Conservation (phyloP, 2,888 invertebrate genomes). For the Ethmia dodecea region DNA sequence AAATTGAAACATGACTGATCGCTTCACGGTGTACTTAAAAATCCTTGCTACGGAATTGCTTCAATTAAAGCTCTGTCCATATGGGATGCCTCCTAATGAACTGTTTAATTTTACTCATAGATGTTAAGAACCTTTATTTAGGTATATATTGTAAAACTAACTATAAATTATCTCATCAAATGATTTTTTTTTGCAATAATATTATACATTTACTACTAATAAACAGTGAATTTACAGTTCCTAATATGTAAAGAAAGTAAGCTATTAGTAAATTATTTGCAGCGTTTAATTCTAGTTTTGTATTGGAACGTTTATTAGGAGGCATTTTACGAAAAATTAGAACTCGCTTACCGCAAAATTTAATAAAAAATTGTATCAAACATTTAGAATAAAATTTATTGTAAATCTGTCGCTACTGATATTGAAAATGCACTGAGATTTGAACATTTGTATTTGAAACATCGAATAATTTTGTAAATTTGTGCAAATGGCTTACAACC, state of each 20-base stretch:
- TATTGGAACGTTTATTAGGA: constrained; percentile 34
- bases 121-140: constrained; percentile 28
- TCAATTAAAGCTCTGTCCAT: constrained; percentile 45
- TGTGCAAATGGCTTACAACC: constrained; percentile 42
- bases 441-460: no score
- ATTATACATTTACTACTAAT: constrained; percentile 19
- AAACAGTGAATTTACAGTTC: constrained; percentile 65
- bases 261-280: constrained; percentile 54
- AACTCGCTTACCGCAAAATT: constrained; percentile 25
- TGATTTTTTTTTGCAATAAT: constrained; percentile 33
- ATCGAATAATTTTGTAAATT: constrained; percentile 26
- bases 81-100: constrained; percentile 47
- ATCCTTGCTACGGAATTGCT: no score
- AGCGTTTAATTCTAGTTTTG: constrained; percentile 40
- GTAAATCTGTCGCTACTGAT: constrained; percentile 24
- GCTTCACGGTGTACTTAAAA: constrained; percentile 28
- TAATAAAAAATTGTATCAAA: no score
- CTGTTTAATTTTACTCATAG: constrained; percentile 30
- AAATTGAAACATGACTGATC: constrained; percentile 48
- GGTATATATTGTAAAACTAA: constrained; percentile 20
- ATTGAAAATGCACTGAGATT: constrained; percentile 50
- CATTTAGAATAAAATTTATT: constrained; percentile 11
- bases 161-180: constrained; percentile 35
- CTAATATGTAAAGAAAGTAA: constrained; percentile 61
- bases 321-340: constrained; percentile 25